These are phyloP conservation scores for Butorides virescens DNA, from an alignment of 2,113 vertebrate genomes.

Conservation along the genomic window DNA sequence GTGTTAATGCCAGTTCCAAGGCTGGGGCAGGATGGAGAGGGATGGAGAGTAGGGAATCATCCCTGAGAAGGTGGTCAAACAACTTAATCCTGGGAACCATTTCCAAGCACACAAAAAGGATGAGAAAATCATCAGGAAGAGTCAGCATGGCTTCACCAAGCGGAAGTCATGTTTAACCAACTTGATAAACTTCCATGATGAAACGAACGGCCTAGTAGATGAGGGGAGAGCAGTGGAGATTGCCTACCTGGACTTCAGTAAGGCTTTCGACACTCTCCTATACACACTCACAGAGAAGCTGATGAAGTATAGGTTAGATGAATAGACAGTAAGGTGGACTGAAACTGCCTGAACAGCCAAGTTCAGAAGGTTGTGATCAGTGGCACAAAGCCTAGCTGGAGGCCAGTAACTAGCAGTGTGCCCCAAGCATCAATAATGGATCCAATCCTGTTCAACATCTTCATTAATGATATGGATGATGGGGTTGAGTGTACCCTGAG, in stretches of 20 bases:
- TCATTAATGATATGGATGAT: neutral
- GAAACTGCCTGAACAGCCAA: neutral
- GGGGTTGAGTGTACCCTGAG: neutral
- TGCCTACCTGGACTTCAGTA: neutral
- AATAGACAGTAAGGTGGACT: neutral
- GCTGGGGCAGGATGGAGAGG: neutral
- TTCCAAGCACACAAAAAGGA: neutral
- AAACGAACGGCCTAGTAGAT: neutral
- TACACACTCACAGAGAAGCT: neutral
- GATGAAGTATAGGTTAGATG: neutral
- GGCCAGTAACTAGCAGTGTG: neutral
- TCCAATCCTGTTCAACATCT: neutral
- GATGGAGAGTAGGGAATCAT: neutral
- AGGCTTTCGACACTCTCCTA: neutral
- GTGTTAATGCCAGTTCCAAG: neutral
- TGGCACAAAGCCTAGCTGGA: neutral
- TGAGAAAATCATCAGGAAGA: neutral
- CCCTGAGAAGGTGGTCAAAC: accelerated
- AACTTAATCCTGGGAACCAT: neutral
- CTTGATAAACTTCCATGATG: neutral
- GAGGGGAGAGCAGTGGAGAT: neutral
- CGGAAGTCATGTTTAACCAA: neutral
- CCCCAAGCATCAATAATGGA: neutral
- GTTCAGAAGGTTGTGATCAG: neutral
- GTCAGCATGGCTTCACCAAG: neutral